These are phyloP conservation scores for Hydractinia echinata DNA, from an alignment of 30 jellyfish, hydroid and myxozoan genomes.

Conservation along the genomic window DNA sequence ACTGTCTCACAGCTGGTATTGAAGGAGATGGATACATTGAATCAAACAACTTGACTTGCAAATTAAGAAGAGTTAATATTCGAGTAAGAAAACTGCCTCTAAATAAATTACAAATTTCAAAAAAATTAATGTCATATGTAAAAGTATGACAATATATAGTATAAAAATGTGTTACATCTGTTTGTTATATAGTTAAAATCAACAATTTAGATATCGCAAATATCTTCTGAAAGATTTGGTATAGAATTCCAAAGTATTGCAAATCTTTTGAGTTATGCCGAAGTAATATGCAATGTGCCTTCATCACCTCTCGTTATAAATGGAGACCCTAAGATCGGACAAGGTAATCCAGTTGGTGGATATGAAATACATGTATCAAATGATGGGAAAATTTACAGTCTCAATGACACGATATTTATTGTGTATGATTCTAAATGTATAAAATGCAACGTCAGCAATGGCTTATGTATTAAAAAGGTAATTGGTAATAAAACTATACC, in stretches of 20 bases:
- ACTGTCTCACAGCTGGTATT: background rate
- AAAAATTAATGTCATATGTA: no score
- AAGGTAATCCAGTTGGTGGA: conserved; percentile 60
- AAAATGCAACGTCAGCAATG: conserved; percentile 32
- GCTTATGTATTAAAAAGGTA: conserved; percentile 48
- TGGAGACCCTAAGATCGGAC: background rate
- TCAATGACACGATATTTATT: conserved; percentile 17
- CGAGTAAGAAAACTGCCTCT: background rate
- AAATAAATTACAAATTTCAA: no score
- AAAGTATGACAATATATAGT: no score
- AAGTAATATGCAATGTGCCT: conserved; percentile 46
- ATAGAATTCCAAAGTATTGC: background rate
- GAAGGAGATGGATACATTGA: conserved; percentile 8
- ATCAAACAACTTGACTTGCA: background rate
- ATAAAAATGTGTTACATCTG: no score
- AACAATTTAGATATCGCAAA: no score
- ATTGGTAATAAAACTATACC: background rate
- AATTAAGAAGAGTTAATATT: background rate
- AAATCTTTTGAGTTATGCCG: conserved; percentile 51
- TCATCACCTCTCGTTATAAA: conserved; percentile 27
- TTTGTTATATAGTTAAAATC: no score
- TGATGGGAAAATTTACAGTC: conserved; percentile 42
- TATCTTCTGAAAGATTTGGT: no score
- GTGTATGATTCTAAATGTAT: conserved; percentile 65
- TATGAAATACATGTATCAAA: conserved; percentile 49